Conservation (phyloP, 2,113 vertebrate species). For the Varanus salvator region DNA sequence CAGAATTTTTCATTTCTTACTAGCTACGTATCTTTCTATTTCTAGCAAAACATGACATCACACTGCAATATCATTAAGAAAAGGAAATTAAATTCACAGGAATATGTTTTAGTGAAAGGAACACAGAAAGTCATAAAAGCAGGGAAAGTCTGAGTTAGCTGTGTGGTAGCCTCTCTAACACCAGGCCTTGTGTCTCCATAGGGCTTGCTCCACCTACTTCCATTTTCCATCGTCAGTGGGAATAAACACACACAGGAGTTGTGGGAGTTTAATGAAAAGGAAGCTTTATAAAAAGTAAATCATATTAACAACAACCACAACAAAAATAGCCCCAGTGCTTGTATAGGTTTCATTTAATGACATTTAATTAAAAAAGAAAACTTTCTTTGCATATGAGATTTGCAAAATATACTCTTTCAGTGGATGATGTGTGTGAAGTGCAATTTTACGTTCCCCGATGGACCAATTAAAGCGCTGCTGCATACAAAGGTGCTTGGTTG, state of each 20-base stretch:
- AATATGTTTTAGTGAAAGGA: conserved; percentile 42
- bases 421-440: conserved; percentile 58
- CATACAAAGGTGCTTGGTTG: conserved; percentile 23
- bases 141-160: conserved; percentile 46
- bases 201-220: background rate
- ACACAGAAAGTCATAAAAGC: conserved; percentile 49
- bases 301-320: conserved; percentile 56
- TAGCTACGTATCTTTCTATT: conserved; percentile 65
- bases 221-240: conserved; percentile 61
- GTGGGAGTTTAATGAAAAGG: conserved; percentile 54
- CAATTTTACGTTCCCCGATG: conserved; percentile 26
- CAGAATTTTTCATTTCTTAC: conserved; percentile 56
- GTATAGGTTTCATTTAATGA: conserved; percentile 54
- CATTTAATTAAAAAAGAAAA: conserved; percentile 71
- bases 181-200: conserved; percentile 30
- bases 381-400: conserved; percentile 59
- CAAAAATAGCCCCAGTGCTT: conserved; percentile 47
- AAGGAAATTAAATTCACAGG: conserved; percentile 65
- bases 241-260: conserved; percentile 46
- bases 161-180: conserved; percentile 34
- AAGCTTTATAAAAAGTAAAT: conserved; percentile 64
- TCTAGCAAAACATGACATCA: conserved; percentile 54
- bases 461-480: conserved; percentile 23
- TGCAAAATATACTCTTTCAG: conserved; percentile 45
- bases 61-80: conserved; percentile 62